phyloP scores from a whole-genome alignment of 2,888 invertebrate species.

The Plebejus anna region DNA sequence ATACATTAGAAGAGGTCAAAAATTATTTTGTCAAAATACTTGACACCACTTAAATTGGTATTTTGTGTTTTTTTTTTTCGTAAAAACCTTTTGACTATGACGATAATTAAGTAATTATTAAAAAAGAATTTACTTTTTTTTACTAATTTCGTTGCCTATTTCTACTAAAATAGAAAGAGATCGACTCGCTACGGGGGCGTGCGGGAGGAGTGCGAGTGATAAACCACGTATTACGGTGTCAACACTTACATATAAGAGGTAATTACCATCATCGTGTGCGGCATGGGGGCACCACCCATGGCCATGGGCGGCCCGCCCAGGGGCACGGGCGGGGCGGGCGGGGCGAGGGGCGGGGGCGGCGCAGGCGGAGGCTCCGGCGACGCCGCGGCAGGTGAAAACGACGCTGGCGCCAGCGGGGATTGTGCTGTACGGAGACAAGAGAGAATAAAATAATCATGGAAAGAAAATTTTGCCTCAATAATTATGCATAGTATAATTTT shows the following conservation, averaged over 20 bases:
- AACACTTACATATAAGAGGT: conserved; percentile 80
- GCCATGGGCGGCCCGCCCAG: conserved; percentile 55
- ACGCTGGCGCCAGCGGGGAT: conserved; percentile 81
- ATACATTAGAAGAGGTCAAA: too few species aligned
- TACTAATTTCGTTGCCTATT: neutral
- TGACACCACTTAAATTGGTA: neutral
- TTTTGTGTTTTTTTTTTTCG: neutral
- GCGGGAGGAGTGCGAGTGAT: conserved; percentile 71
- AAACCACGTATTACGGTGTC: conserved; percentile 79
- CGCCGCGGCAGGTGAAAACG: conserved; percentile 77
- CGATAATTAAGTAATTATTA: neutral
- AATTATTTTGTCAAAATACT: neutral
- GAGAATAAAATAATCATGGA: too few species aligned
- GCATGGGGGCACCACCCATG: conserved; percentile 56
- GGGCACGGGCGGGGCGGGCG: conserved; percentile 58
- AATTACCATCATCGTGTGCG: conserved; percentile 81
- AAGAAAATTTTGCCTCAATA: too few species aligned
- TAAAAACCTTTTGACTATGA: neutral
- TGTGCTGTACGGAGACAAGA: conserved; percentile 54
- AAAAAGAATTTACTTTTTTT: neutral
- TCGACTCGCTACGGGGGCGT: conserved; percentile 46
- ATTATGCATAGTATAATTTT: too few species aligned
- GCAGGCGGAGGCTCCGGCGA: conserved; percentile 82
- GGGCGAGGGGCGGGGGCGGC: conserved; percentile 74
- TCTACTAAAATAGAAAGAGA: neutral